phyloP scores from a whole-genome alignment of 2,113 vertebrate species.

The Panurus biarmicus region DNA sequence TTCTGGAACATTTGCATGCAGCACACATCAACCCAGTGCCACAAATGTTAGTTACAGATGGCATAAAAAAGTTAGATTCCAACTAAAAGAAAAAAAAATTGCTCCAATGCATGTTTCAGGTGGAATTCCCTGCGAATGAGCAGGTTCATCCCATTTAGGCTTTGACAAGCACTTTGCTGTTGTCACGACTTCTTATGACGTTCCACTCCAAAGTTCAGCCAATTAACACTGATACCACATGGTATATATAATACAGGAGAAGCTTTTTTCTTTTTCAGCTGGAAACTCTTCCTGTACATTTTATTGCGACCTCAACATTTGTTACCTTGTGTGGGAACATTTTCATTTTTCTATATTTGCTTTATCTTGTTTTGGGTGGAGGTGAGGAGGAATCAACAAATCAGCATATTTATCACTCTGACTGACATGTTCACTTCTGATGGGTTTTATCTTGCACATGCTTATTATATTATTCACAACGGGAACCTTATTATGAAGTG shows the following conservation, averaged over 20 bases:
- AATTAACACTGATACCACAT: neutral
- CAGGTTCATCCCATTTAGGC: neutral
- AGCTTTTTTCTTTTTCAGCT: neutral
- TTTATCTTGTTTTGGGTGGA: neutral
- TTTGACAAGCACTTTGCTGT: neutral
- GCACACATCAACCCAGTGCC: neutral
- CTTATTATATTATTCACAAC: conserved; percentile 34
- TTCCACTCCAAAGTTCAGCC: neutral
- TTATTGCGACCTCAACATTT: neutral
- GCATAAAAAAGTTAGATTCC: neutral
- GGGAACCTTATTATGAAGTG: conserved; percentile 14
- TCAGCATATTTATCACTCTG: neutral
- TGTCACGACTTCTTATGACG: neutral
- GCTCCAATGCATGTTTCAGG: neutral
- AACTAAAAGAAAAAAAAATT: neutral
- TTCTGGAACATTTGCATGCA: neutral
- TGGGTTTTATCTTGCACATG: conserved; percentile 29
- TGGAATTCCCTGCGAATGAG: neutral
- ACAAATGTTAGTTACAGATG: neutral
- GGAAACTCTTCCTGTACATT: neutral
- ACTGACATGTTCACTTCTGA: neutral
- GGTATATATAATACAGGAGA: neutral
- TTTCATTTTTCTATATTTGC: neutral
- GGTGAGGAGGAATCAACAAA: neutral
- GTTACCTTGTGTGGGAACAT: neutral